Conservation (phyloP, 2,888 invertebrate species). For the Ichneumoninae sp. region DNA sequence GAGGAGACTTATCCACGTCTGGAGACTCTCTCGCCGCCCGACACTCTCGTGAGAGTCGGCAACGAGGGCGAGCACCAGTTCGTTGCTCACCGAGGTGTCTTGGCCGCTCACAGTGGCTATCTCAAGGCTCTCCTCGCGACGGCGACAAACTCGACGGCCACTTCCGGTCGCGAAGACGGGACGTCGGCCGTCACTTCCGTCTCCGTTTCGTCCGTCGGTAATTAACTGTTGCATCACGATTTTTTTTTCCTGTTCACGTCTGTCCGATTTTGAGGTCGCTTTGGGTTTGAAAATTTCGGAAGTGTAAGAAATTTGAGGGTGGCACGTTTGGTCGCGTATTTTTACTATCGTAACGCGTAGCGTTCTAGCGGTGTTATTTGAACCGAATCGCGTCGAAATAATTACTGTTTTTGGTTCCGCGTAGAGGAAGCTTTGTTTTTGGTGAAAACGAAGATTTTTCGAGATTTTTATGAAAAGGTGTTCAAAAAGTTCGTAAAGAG, state of each 20-base stretch:
- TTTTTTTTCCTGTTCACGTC: background rate
- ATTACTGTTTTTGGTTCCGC: too few species aligned
- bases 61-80: conserved; percentile 88
- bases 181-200: conserved; percentile 77
- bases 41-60: conserved; percentile 88
- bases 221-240: conserved; percentile 61
- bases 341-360: too few species aligned
- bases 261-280: background rate
- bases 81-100: conserved; percentile 88
- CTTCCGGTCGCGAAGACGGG: conserved; percentile 48
- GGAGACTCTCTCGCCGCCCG: conserved; percentile 85
- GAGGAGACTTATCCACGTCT: conserved; percentile 77
- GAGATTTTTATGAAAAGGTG: too few species aligned
- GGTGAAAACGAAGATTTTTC: too few species aligned
- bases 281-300: too few species aligned
- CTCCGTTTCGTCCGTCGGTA: conserved; percentile 83
- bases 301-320: too few species aligned
- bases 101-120: conserved; percentile 90
- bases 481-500: too few species aligned
- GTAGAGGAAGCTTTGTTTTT: too few species aligned
- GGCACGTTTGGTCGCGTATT: too few species aligned
- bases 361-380: too few species aligned
- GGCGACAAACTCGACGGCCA: conserved; percentile 66
- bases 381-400: too few species aligned
- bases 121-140: conserved; percentile 88